Base-by-base conservation (phyloP, 2,888 invertebrate genomes). In the Hoplodrina ambigua region DNA sequence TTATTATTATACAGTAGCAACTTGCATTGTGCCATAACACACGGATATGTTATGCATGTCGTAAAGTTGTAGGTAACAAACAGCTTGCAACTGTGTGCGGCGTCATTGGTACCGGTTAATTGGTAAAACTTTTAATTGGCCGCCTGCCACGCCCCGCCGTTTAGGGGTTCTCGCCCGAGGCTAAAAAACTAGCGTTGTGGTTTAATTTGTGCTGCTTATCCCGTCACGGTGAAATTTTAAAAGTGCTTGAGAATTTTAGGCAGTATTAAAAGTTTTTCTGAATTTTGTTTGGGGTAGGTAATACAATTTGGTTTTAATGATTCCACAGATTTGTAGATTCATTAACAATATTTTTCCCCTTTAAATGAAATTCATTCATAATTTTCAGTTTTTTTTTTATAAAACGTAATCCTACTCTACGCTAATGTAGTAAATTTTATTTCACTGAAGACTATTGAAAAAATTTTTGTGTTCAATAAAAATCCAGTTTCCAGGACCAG, bases 91-190 rank as follows among this genome's bases (percentile, higher is more conserved):
- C 76, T 65, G 79, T 67, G 77, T 75, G 52, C 66, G 76, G 80
- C 82, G 81, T 81, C 85, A 87, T 84, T 77, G 78, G 69, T 75
- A 68, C 74, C 72, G 74, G 83, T 83, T 89, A 89, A 89, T 89
- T 89, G 89, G 87, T 81, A 78, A 81, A 90, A 89, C 85, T 89
- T 89, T 88, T 89, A 89, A 90, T 89, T 89, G 89, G 85, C 82
- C 78, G 85, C 82, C 77, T 69, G 76, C 75, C 53, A 57, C 46
- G 5, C 17, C 46, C 69, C 37, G 50, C 53, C 85, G 82, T 83
- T 83, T 85, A 82, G 68, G 2, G 84, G 81, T 82, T 81, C 77
- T 73, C 73, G 64, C 70, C 75, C 63, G 72, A 59, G 79, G 84
- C 80, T 72, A 83, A 61, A 57, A 72, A 79, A 76, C 56, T 50